Base-by-base conservation (phyloP, 2,797 vertebrate genomes). In the Toxotes lorentzi region DNA sequence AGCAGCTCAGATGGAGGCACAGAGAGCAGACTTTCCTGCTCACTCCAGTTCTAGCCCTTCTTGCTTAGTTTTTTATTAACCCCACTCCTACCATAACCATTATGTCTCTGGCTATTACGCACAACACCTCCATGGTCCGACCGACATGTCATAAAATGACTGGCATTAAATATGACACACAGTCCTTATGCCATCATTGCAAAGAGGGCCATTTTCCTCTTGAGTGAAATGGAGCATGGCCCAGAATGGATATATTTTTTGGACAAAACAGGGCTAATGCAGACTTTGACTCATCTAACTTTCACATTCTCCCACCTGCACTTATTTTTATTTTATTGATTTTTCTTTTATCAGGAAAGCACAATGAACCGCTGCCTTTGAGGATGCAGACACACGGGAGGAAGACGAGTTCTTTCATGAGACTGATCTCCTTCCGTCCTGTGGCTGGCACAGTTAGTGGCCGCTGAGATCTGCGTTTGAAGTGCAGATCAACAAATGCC, bases 91-190 rank as follows among this genome's bases (percentile, higher is more conserved):
- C 76, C 70, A 54, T 83, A 64, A 78, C 77, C 79, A 86, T 89
- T 79, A 86, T n/a, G 61, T 84, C 81, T 82, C 71, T 24, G 81
- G 85, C 81, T 80, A 73, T 89, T 85, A 84, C 48, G 8, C 67
- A 47, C 75, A 84, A 57, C 82, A 78, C 85, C 88, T 70, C 85
- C 47, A 69, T 24, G 40, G 77, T 72, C 73, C 9, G 16, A 78
- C 82, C 84, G 69, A 73, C 66, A 61, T 79, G 88, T 81, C 88
- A 81, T 86, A 65, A 91, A 92, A 89, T 89, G 87, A 88, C 87
- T 73, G 84, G 61, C 88, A 91, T 91, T 91, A 90, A 90, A 91
- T 82, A 85, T 91, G 89, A 89, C 89, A 88, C 74, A 70, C 78
- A 38, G 82, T 86, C 64, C 78, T 90, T 81, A 72, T 53, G 71